A percentile compares a stretch with the other conserved stretches of the same genome.
Conservation (phyloP, 2,888 invertebrate species). For the Tipula confusa region DNA sequence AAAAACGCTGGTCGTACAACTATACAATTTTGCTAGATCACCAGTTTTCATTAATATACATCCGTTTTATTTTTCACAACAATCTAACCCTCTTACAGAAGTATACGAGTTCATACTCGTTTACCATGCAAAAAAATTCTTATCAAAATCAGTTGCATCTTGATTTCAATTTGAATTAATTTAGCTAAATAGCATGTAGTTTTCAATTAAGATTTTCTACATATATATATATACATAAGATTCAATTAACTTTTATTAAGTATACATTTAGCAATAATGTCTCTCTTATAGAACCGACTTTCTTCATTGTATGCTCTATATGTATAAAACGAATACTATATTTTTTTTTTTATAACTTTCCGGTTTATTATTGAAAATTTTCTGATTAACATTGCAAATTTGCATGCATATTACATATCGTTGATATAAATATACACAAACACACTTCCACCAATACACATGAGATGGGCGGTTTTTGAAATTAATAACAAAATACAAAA, state of each 20-base stretch:
- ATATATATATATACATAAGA: no score
- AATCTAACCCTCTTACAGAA: no score
- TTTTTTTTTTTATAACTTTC: no score
- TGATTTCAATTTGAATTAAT: background rate
- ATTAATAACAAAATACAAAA: background rate
- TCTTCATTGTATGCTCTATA: background rate
- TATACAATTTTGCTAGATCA: no score
- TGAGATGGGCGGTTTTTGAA: background rate
- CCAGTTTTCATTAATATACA: no score
- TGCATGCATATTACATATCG: background rate
- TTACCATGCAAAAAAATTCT: background rate
- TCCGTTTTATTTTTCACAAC: background rate
- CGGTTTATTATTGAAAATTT: background rate
- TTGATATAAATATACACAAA: background rate
- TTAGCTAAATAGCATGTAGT: background rate
- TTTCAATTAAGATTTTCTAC: background rate
- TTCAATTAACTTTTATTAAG: constrained; percentile 12
- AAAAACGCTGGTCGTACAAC: no score
- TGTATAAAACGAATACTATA: background rate
- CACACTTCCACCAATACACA: background rate
- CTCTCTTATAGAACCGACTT: background rate
- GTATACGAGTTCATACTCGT: background rate
- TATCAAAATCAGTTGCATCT: background rate
- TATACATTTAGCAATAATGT: background rate
- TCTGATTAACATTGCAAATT: background rate